These are phyloP conservation scores for Varanus salvator DNA, from an alignment of 2,113 vertebrate species.

Conservation along the genomic window DNA sequence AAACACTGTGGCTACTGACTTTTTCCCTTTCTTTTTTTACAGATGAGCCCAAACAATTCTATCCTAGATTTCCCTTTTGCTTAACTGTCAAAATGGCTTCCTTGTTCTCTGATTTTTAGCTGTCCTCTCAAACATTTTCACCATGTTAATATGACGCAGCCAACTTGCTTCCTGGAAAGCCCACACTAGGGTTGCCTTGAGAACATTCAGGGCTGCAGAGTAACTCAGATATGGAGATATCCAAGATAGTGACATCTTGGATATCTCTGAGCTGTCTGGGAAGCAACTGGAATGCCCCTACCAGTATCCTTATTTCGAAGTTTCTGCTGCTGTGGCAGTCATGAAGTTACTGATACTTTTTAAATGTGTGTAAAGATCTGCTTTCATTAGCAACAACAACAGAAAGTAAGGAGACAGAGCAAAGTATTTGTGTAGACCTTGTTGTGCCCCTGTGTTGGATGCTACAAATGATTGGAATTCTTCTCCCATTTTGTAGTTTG, in stretches of 20 bases:
- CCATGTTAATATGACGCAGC: background rate
- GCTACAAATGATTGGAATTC: too few species aligned
- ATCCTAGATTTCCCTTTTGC: background rate
- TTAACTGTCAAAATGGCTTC: background rate
- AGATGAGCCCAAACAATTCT: background rate
- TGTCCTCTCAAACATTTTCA: background rate
- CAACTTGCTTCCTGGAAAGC: background rate
- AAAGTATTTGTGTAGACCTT: background rate
- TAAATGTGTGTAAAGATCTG: background rate
- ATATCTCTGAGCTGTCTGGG: background rate
- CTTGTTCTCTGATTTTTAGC: background rate
- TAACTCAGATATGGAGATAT: background rate
- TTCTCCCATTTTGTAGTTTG: too few species aligned
- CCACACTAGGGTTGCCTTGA: background rate
- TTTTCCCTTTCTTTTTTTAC: background rate
- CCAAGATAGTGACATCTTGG: background rate
- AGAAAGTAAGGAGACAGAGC: background rate
- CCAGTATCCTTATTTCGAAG: background rate
- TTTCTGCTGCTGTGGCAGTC: background rate
- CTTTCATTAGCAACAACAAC: background rate
- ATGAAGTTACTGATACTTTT: background rate
- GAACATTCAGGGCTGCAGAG: background rate
- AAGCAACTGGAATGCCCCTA: background rate
- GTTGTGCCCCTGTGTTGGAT: too few species aligned
- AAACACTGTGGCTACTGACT: background rate